These are phyloP conservation scores for Oxyura jamaicensis DNA, from an alignment of 2,113 vertebrate species.

Conservation along the genomic window DNA sequence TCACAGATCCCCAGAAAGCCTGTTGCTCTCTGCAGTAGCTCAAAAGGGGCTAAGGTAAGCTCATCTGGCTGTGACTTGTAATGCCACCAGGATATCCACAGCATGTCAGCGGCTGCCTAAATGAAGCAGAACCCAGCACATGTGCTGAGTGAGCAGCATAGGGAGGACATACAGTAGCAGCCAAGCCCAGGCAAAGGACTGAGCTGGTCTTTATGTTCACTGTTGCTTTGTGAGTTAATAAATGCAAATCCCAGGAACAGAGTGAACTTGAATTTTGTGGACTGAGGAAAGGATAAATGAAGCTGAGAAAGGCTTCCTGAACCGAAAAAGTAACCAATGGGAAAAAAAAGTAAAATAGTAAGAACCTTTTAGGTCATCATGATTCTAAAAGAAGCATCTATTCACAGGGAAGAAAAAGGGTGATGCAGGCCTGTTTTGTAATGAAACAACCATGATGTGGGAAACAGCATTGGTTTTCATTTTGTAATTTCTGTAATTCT, in stretches of 20 bases:
- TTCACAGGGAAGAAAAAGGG: not conserved
- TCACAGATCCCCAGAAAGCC: not conserved
- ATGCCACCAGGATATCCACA: not conserved
- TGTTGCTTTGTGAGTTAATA: not conserved
- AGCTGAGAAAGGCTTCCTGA: not conserved
- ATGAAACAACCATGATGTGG: not conserved
- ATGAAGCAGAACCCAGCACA: not conserved
- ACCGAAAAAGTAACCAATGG: not conserved
- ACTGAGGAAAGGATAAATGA: not conserved
- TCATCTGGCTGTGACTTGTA: not conserved
- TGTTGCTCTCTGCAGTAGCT: not conserved
- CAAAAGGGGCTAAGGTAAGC: not conserved
- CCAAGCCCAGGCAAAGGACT: not conserved
- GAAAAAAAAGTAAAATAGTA: not conserved
- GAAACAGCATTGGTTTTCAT: not conserved
- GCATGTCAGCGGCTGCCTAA: not conserved
- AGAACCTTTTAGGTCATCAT: not conserved
- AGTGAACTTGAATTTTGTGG: not conserved
- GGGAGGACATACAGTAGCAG: not conserved
- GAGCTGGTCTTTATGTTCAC: not conserved
- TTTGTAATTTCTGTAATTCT: not conserved
- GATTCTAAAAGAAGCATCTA: not conserved
- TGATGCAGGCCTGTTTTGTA: not conserved
- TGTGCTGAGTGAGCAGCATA: not conserved
- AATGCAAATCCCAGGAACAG: conserved; percentile 27